These are phyloP conservation scores for Neotoxoptera formosana DNA, from an alignment of 1,140 invertebrate species.

Conservation along the genomic window DNA sequence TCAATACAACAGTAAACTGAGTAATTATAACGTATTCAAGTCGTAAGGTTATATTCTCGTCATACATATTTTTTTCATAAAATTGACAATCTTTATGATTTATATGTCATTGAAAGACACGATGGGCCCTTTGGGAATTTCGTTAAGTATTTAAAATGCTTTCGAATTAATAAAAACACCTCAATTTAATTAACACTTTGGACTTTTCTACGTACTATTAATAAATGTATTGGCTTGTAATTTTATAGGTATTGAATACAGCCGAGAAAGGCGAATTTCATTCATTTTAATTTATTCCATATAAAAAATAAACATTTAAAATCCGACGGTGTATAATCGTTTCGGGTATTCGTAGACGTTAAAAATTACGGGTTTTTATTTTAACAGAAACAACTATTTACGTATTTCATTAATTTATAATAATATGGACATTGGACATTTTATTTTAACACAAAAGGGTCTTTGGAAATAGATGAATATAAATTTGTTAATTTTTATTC, in stretches of 20 bases:
- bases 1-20: neutral
- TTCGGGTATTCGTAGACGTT: neutral
- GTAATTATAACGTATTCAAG: neutral
- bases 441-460: neutral
- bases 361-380: neutral
- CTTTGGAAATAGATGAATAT: neutral
- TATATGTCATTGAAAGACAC: neutral
- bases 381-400: neutral
- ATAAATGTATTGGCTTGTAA: neutral
- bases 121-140: neutral
- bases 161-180: neutral
- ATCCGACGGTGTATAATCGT: neutral
- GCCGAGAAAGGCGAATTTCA: neutral
- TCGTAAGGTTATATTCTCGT: neutral
- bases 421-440: neutral
- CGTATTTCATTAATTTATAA: neutral
- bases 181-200: neutral
- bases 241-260: neutral
- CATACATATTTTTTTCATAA: neutral
- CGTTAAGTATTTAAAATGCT: neutral
- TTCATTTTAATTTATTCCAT: neutral
- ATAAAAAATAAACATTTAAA: neutral
- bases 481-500: neutral
- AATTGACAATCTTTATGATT: neutral
- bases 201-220: neutral